Percentiles rank a stretch among this genome's conserved stretches.
phyloP scores from a whole-genome alignment of 1,140 invertebrate species.

The Chrysoperla carnea region DNA sequence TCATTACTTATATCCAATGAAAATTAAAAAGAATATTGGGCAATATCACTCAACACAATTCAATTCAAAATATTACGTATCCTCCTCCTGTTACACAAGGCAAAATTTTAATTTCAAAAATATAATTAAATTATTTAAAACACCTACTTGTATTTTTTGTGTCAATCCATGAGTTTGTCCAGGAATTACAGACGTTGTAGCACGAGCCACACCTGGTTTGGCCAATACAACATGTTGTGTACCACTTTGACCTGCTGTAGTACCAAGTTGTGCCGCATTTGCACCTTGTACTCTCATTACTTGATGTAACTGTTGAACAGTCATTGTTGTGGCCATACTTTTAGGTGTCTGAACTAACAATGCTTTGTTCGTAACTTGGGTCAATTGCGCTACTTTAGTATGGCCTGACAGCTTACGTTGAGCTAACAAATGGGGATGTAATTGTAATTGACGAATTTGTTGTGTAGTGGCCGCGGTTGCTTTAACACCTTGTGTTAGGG shows the following conservation, averaged over 20 bases:
- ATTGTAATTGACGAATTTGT: slow-evolving; percentile 46
- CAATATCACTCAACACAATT: no score
- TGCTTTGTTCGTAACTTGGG: slow-evolving; percentile 26
- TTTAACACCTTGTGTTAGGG: slow-evolving; percentile 23
- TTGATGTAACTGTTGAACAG: slow-evolving; percentile 61
- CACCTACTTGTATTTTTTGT: slow-evolving; percentile 20
- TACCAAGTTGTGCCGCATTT: slow-evolving; percentile 6
- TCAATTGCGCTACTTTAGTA: slow-evolving; percentile 35
- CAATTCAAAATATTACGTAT: no score
- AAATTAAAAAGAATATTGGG: no score
- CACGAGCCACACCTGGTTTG: slow-evolving; percentile 4
- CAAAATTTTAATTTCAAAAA: no score
- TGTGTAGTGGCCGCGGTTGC: slow-evolving; percentile 35
- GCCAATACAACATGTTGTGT: background rate
- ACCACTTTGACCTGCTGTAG: slow-evolving; percentile 2
- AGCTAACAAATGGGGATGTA: slow-evolving; percentile 44
- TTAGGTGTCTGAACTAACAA: slow-evolving; percentile 46
- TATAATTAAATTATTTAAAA: background rate
- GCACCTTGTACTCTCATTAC: slow-evolving; percentile 41
- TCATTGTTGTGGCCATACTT: slow-evolving; percentile 40
- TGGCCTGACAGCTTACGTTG: slow-evolving; percentile 39
- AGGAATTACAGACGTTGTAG: slow-evolving; percentile 14
- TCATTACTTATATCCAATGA: no score
- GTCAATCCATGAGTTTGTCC: slow-evolving; percentile 13
- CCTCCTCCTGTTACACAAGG: no score